Evolutionary conservation across 1,140 invertebrate species (phyloP).

Genomic region (Drosophila novamexicana): DNA sequence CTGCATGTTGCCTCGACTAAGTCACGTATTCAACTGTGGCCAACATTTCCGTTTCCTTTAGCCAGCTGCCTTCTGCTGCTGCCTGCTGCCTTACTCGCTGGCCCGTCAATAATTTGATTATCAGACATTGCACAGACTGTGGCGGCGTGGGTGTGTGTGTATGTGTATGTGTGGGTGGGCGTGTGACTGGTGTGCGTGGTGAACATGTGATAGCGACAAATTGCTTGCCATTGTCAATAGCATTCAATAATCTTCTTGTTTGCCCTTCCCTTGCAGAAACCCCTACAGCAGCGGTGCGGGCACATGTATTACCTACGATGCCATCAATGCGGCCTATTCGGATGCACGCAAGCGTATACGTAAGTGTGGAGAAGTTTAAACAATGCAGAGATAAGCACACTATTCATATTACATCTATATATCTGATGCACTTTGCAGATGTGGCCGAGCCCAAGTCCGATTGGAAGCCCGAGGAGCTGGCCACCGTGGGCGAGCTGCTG

Average conservation of each 20-base stretch:
- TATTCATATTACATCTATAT: background rate
- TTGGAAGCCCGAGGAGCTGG: constrained; percentile 92
- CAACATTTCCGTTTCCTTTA: constrained; percentile 12
- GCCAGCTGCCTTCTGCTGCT: constrained; percentile 16
- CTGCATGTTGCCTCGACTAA: constrained; percentile 50
- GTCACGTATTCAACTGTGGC: constrained; percentile 39
- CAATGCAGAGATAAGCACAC: constrained; percentile 4
- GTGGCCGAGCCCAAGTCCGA: constrained; percentile 90
- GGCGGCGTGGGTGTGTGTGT: background rate
- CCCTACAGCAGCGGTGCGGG: constrained; percentile 87
- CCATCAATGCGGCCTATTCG: constrained; percentile 94
- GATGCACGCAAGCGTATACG: constrained; percentile 93
- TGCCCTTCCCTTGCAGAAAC: constrained; percentile 55
- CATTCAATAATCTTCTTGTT: constrained; percentile 44
- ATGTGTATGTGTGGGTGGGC: background rate
- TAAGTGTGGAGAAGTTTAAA: constrained; percentile 85
- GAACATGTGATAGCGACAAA: constrained; percentile 71
- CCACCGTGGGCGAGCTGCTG: constrained; percentile 93
- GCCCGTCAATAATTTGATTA: constrained; percentile 78
- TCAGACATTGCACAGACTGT: constrained; percentile 58
- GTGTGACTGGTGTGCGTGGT: constrained; percentile 39
- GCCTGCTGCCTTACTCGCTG: constrained; percentile 45
- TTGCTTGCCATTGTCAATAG: constrained; percentile 60
- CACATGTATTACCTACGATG: constrained; percentile 96
- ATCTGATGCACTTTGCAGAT: constrained; percentile 85